Base-by-base conservation (phyloP, 2,797 vertebrate genomes). In the Sebastes diploproa region DNA sequence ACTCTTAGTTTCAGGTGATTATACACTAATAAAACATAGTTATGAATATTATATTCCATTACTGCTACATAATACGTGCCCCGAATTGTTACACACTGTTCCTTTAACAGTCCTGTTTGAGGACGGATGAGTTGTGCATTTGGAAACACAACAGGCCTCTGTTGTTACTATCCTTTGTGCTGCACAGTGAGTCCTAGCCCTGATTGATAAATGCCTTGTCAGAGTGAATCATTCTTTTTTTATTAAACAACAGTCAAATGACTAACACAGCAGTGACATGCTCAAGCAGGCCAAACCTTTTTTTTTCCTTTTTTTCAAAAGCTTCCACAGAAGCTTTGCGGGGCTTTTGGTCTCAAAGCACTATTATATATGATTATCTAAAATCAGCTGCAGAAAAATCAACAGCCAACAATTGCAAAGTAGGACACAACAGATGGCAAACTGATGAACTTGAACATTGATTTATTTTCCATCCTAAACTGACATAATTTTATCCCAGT, bases 341-440 rank as follows among this genome's bases (percentile, higher is more conserved):
- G 42, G 23, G 55, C 36, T 56, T 77, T 54, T 59, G 30, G 34
- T 81, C 59, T 74, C 72, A 70, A 59, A 75, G 66, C 58, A 2
- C 13, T 14, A 46, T 82, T 63, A 58, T 67, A 64, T 84, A n/a
- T 30, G 65, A 84, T 87, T 54, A 72, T 82, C 50, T 72, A 30
- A 63, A 81, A 80, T 90, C 75, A 84, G 32, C 36, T 60, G 42
- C 65, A 82, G 78, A 34, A 62, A 62, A 66, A 60, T 81, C 62
- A 68, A 54, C 74, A 69, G 72, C 74, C 9, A 78, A 80, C 82
- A 77, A 64, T 72, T 14, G 23, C 23, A 84, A 92, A 91, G 54
- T 91, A 82, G 84, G 89, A 87, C 88, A 87, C 78, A 80, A 58
- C 90, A 91, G 87, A 90, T 90, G 88, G 88, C 71, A 86, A 89